Evolutionary conservation across 2,888 invertebrate species (phyloP).

Genomic region (Diaphora mendica): DNA sequence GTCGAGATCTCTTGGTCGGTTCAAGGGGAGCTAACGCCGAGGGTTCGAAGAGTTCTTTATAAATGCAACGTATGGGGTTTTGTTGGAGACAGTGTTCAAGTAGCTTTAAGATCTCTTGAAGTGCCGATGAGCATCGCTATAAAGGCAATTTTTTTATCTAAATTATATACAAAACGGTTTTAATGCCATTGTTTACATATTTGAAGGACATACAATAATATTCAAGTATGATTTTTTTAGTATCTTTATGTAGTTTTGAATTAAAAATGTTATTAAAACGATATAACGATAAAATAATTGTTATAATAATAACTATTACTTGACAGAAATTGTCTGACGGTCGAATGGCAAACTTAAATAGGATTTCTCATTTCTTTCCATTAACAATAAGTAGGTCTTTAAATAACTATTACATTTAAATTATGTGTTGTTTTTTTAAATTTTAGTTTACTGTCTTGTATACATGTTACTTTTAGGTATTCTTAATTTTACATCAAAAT

Average conservation of each 20-base stretch:
- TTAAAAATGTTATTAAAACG: not conserved
- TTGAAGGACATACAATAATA: not conserved
- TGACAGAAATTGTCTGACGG: not conserved
- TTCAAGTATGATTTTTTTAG: not conserved
- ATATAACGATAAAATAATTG: too few relatives aligned
- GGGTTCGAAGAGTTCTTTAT: constrained; percentile 60
- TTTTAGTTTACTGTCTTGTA: not conserved
- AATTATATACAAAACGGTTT: not conserved
- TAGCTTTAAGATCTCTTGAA: constrained; percentile 26
- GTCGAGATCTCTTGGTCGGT: constrained; percentile 52
- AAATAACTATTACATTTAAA: not conserved
- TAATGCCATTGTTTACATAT: not conserved
- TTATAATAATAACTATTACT: too few relatives aligned
- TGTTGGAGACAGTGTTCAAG: constrained; percentile 51
- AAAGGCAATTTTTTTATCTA: constrained; percentile 12
- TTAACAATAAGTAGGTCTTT: not conserved
- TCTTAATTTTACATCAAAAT: not conserved
- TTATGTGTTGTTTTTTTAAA: not conserved
- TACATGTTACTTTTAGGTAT: not conserved
- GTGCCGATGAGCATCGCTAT: constrained; percentile 21
- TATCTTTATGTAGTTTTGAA: not conserved
- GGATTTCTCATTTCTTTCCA: not conserved
- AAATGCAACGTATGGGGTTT: constrained; percentile 66
- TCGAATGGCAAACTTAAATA: not conserved
- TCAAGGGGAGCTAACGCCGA: constrained; percentile 59